Base-by-base conservation (phyloP, 1,140 invertebrate species). In the Dendrolimus punctatus region DNA sequence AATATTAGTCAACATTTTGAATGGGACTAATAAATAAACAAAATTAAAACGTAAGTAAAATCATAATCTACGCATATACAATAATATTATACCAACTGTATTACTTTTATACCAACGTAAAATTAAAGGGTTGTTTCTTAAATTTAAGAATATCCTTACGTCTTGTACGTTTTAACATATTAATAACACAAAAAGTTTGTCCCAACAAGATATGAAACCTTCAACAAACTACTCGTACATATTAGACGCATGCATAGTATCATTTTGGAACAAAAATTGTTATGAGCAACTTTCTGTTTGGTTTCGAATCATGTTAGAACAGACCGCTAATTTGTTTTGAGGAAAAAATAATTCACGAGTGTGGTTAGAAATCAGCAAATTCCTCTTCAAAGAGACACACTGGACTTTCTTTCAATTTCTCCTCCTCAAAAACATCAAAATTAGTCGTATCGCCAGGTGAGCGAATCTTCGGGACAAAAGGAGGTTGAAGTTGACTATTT, bases 361-460 rank as follows among this genome's bases (percentile, higher is more conserved):
- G 23, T 23, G 7, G 6, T 9, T 79, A 88, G 78, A 88, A 88
- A 55, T 87, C 79, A 36, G 63, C 65, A 66, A 88, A 88, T 40
- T 87, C 82, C 36, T 85, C 75, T 62, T 87, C 84, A 53, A 58
- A 87, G 38, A 86, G 63, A 57, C 80, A 85, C n/a, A 80, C 56
- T 4, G 75, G 69, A 51, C 81, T 80, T 5, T 81, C 68, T 52
- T 88, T 75, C 45, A 81, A 60, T 68, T 80, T 64, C 58, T 82
- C 62, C 51, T 87, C 66, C 6, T 88, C 85, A 56, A 66, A 95
- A 58, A 89, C 86, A 58, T 98, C 96, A 73, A 98, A 98, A 81
- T 98, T 94, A 60, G 63, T 87, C 0, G 91, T 93, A 75, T 98
- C 96, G 3, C 92, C 92, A 0, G 91, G 87, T 46, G 91, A 89